Base-by-base conservation (phyloP, 2,797 vertebrate species). In the Chrysocyon brachyurus region DNA sequence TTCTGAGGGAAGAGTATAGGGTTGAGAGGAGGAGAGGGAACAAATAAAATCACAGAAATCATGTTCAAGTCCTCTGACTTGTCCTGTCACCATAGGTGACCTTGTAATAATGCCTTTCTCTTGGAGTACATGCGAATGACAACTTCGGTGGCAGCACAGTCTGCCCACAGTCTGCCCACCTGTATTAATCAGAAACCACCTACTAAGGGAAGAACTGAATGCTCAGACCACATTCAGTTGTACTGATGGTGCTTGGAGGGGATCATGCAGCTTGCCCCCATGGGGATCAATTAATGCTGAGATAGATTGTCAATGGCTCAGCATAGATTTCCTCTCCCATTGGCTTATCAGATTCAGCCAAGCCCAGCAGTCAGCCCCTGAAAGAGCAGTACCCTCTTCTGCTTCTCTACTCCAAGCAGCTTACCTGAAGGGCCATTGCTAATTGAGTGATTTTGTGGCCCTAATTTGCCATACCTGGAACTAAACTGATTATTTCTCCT, bases 391-490 rank as follows among this genome's bases (percentile, higher is more conserved):
- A 97, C 96, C 95, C 66, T 85, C 94, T 90, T 93, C 94, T 78
- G 15, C 28, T 88, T 82, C 95, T 97, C 95, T 97, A 31, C 91
- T 97, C 98, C 87, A 97, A 97, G 98, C 96, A 94, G 94, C 97
- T 98, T 97, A 99, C 98, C 98, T 98, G 98, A 97, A 98, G 97
- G 92, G 79, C 97, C 95, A 19, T 98, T 96, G 97, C 98, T 97
- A 98, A 99, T 97, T 19, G 31, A 96, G 93, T 96, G 96, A 98
- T 98, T 98, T 98, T 97, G 90, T 97, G 97, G 97, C 70, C 33
- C 49, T 98, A 97, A 98, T 98, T 97, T 95, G 98, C 97, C 98
- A 98, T 98, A 97, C 98, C 98, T 98, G 98, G 98, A 98, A 98
- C 98, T 98, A 98, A 99, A 97, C 95, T 94, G 97, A 98, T 98